Percentiles rank a stretch among this genome's conserved stretches.
These are phyloP conservation scores for Chascanopsetta lugubris DNA, from an alignment of 2,113 vertebrate species.

Conservation along the genomic window DNA sequence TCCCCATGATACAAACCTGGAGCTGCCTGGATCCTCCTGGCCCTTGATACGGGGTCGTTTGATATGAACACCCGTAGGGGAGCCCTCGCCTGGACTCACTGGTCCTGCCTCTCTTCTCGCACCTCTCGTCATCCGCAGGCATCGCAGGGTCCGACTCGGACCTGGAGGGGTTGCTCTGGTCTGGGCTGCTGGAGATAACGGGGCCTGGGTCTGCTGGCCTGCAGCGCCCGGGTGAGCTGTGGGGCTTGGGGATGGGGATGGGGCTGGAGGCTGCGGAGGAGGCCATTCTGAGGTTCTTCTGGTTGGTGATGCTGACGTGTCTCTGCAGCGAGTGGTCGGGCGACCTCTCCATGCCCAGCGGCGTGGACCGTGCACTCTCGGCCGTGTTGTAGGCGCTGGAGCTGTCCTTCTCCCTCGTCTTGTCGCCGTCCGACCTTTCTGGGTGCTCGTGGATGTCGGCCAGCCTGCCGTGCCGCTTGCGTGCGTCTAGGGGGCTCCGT, in stretches of 20 bases:
- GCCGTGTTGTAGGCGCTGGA: constrained; percentile 96
- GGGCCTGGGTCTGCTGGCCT: constrained; percentile 74
- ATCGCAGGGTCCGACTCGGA: constrained; percentile 78
- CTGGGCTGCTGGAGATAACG: constrained; percentile 80
- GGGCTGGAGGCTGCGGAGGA: constrained; percentile 55
- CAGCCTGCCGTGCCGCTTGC: constrained; percentile 78
- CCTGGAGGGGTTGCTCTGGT: constrained; percentile 78
- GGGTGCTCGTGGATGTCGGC: constrained; percentile 90
- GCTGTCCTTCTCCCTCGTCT: constrained; percentile 86
- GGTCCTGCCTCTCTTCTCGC: constrained; percentile 77
- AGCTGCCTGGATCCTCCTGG: constrained; percentile 83
- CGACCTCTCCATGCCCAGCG: constrained; percentile 86
- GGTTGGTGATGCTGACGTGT: constrained; percentile 88
- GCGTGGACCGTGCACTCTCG: constrained; percentile 92
- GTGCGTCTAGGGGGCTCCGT: constrained; percentile 58
- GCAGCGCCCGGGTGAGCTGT: constrained; percentile 66
- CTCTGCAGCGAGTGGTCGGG: constrained; percentile 90
- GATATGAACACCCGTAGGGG: constrained; percentile 87
- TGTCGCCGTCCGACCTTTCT: constrained; percentile 83
- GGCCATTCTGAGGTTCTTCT: constrained; percentile 85
- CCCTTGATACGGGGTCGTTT: constrained; percentile 84
- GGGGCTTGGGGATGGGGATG: constrained; percentile 65
- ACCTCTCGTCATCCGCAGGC: constrained; percentile 81
- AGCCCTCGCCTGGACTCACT: constrained; percentile 59
- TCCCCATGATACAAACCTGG: constrained; percentile 77